These are phyloP conservation scores for Chloromyia formosa DNA, from an alignment of 2,888 invertebrate species.

Conservation along the genomic window DNA sequence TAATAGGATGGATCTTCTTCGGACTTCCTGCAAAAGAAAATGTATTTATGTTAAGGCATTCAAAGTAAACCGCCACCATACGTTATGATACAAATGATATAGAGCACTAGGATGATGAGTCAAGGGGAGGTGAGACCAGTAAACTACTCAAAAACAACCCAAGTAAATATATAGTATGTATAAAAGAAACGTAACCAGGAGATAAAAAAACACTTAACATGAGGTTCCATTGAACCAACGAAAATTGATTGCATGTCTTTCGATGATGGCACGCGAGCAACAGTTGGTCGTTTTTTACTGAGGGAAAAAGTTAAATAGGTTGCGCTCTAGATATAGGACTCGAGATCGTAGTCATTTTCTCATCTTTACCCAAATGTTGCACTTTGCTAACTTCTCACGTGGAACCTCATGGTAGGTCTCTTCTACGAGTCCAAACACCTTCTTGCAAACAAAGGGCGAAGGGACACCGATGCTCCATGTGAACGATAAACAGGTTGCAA, in stretches of 20 bases:
- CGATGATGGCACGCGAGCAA: slow-evolving; percentile 53
- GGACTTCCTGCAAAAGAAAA: background rate
- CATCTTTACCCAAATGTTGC: slow-evolving; percentile 33
- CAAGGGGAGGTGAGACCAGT: too few species aligned
- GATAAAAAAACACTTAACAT: slow-evolving; percentile 28
- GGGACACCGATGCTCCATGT: too few species aligned
- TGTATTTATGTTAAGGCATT: too few species aligned
- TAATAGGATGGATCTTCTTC: slow-evolving; percentile 17
- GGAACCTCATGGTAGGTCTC: background rate
- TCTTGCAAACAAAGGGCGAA: too few species aligned
- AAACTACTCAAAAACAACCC: too few species aligned
- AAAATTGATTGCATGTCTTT: slow-evolving; percentile 43
- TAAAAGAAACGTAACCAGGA: background rate
- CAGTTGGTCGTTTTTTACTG: slow-evolving; percentile 51
- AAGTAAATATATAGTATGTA: too few species aligned
- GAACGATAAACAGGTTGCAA: too few species aligned
- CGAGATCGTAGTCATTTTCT: slow-evolving; percentile 24
- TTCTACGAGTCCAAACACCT: too few species aligned
- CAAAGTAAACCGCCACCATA: background rate
- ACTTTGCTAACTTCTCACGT: background rate
- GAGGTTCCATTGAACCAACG: background rate
- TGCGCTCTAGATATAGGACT: slow-evolving; percentile 16
- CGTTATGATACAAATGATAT: too few species aligned
- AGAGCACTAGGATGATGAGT: too few species aligned
- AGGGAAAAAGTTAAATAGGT: slow-evolving; percentile 36